These are phyloP conservation scores for Hemicordylus capensis DNA, from an alignment of 2,113 vertebrate species.

Conservation along the genomic window DNA sequence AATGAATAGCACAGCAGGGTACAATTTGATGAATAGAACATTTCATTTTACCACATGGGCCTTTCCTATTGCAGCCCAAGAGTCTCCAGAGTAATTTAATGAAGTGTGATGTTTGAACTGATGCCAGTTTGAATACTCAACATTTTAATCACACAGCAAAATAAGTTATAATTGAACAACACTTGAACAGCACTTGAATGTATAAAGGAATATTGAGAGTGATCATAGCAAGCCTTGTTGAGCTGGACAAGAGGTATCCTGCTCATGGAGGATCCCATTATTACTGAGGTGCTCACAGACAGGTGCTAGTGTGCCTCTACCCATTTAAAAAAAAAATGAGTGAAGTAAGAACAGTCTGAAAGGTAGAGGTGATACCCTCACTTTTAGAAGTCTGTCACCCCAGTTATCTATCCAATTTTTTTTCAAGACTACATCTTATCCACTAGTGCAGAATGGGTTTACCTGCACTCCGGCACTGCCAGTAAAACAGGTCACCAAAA, in stretches of 20 bases:
- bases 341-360: not conserved
- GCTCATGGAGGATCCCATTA: not conserved
- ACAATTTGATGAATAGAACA: constrained; percentile 66
- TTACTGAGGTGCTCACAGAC: not conserved
- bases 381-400: not conserved
- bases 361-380: not conserved
- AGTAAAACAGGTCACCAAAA: not conserved
- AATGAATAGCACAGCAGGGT: constrained; percentile 68
- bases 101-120: constrained; percentile 54
- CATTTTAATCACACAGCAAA: constrained; percentile 61
- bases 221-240: not conserved
- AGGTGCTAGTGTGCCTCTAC: not conserved
- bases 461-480: not conserved
- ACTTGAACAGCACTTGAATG: constrained; percentile 46
- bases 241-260: constrained; percentile 31
- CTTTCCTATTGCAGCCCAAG: constrained; percentile 45
- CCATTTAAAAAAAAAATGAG: not conserved
- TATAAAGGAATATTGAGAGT: constrained; percentile 30
- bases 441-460: not conserved
- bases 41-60: constrained; percentile 63
- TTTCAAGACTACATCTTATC: not conserved
- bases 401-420: not conserved
- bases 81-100: constrained; percentile 62
- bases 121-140: constrained; percentile 61
- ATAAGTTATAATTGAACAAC: constrained; percentile 53